These are phyloP conservation scores for Microcebus tavaratra DNA, from an alignment of 2,113 vertebrate species.

Conservation along the genomic window DNA sequence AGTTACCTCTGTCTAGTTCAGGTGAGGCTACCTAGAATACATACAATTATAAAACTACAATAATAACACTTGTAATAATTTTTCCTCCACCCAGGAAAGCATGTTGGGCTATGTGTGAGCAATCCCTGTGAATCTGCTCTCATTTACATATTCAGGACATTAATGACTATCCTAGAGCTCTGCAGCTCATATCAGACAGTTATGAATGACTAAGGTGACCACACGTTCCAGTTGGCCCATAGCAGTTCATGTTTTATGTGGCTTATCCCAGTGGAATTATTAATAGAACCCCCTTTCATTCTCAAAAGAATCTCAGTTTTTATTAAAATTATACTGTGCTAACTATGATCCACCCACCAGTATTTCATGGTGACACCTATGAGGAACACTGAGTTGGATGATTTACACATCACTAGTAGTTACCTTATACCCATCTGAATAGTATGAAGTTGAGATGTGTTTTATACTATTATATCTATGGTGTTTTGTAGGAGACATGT, in stretches of 20 bases:
- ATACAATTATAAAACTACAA: not conserved
- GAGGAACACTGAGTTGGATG: not conserved
- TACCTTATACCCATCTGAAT: not conserved
- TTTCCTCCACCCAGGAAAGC: not conserved
- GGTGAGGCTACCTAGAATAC: not conserved
- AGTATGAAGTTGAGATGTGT: not conserved
- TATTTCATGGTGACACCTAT: not conserved
- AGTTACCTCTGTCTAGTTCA: not conserved
- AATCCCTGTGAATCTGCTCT: not conserved
- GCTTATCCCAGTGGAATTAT: not conserved
- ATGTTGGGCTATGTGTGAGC: not conserved
- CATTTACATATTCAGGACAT: not conserved
- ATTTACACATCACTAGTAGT: not conserved
- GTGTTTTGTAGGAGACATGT: not conserved
- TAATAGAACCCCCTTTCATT: not conserved
- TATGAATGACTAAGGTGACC: not conserved
- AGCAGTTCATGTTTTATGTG: not conserved
- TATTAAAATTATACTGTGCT: not conserved
- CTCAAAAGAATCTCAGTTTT: not conserved
- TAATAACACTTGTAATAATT: not conserved
- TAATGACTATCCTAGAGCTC: not conserved
- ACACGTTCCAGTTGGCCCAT: not conserved
- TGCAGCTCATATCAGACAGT: not conserved
- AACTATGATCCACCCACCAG: not conserved
- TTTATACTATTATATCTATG: not conserved